Evolutionary conservation across 2,888 invertebrate species (phyloP), one percentile per base, ranked within the genome.

Genomic region (Trichacis sp.): DNA sequence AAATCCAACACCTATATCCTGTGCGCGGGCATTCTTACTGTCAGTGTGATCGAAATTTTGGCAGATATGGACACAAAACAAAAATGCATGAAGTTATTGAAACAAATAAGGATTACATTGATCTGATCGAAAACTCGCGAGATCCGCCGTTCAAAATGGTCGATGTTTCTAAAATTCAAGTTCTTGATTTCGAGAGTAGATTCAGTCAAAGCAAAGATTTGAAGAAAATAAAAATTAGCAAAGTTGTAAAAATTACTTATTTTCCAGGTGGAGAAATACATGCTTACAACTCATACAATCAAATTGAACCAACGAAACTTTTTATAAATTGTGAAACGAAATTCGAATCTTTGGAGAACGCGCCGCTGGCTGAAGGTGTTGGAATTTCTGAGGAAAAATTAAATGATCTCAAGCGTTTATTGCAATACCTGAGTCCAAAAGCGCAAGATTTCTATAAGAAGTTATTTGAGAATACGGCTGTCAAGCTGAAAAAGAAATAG

Each of bases 31-130:
- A 69, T 47, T 71, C 67, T 0, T 69, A 64, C 15, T 61, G 64
- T 30, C 62, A 62, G 24, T 65, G 70, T 15, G 70, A 71, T 38
- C 17, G 66, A 1, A 68, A 70, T 58, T 68, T 70, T 48, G 69
- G 67, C 2, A 36, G 30, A 47, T 68, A 36, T 14, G 48, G 19
- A 33, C 11, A 47, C 49, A 54, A 61, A 51, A 30, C 54, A 47
- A 49, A 64, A 40, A 38, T 20, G 15, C 20, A 8, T 3, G 63
- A 66, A 36, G 24, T 24, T 6, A 47, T 69, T 36, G 61, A 64
- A 53, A 61, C 58, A 1, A 11, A 19, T 6, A 12, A 45, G 1
- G 56, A 68, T 17, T 65, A 63, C 40, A 36, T 63, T 14, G 19
- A 62, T 0, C n/a, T 66, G 11, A 67, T 67, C 8, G 11, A 42